These are phyloP conservation scores for Drosophila baimaii DNA, from an alignment of 1,140 invertebrate genomes.

Conservation along the genomic window DNA sequence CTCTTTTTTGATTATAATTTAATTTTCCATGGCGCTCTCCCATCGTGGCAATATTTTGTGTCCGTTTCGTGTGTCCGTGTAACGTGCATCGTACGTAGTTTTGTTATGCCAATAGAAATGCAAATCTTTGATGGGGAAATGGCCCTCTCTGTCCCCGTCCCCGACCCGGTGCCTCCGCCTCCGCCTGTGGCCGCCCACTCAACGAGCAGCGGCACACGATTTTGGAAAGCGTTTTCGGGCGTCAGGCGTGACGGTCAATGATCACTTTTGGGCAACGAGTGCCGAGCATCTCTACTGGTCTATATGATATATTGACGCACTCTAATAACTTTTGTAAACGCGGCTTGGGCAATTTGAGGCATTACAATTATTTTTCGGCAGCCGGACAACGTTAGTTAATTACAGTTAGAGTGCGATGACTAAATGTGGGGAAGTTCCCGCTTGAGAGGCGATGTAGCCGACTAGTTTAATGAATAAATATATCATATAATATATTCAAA, in stretches of 20 bases:
- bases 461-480: not conserved
- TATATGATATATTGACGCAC: slow-evolving; percentile 67
- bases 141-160: not conserved
- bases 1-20: slow-evolving; percentile 60
- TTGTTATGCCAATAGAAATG: slow-evolving; percentile 41
- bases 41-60: not conserved
- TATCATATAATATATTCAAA: no score
- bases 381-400: slow-evolving; percentile 41
- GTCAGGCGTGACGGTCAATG: slow-evolving; percentile 80
- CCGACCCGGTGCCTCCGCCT: not conserved
- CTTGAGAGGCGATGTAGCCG: not conserved
- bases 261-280: slow-evolving; percentile 67
- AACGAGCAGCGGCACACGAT: slow-evolving; percentile 58
- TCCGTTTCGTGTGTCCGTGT: slow-evolving; percentile 11
- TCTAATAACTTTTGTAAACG: slow-evolving; percentile 78
- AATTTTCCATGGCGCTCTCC: slow-evolving; percentile 62
- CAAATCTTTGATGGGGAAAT: slow-evolving; percentile 36
- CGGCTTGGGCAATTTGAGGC: slow-evolving; percentile 48
- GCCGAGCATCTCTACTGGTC: slow-evolving; percentile 15
- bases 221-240: slow-evolving; percentile 73
- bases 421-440: slow-evolving; percentile 3
- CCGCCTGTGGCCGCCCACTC: slow-evolving; percentile 53
- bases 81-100: slow-evolving; percentile 24
- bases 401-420: slow-evolving; percentile 1
- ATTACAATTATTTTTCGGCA: slow-evolving; percentile 50